Conservation (phyloP, 1,140 invertebrate species). For the Phymastichus coffea region DNA sequence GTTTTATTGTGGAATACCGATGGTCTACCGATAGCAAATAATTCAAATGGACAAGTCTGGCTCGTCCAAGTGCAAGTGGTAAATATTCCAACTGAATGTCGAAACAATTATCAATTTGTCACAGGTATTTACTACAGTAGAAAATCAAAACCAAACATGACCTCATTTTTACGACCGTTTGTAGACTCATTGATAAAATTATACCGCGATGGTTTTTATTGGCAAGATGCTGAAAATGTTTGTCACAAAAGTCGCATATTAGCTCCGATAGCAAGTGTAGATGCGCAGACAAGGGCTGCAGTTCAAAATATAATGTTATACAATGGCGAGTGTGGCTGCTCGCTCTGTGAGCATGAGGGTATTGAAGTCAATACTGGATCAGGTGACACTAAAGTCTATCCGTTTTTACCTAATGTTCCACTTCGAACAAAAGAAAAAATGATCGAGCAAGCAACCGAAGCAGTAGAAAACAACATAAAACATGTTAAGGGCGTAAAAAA, state of each 20-base stretch:
- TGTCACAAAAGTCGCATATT: background rate
- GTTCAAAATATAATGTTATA: slow-evolving; percentile 12
- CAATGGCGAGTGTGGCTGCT: slow-evolving; percentile 12
- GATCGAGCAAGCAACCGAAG: slow-evolving; percentile 15
- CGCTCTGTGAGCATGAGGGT: slow-evolving; percentile 13
- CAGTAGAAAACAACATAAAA: background rate
- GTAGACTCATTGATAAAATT: slow-evolving; percentile 2
- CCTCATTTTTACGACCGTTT: slow-evolving; percentile 16
- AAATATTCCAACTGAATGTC: slow-evolving; percentile 9
- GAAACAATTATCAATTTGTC: slow-evolving; percentile 15
- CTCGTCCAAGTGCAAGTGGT: slow-evolving; percentile 18
- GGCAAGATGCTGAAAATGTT: background rate
- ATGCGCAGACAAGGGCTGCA: background rate
- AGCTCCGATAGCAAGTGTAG: background rate
- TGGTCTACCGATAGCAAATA: slow-evolving; percentile 18
- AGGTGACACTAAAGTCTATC: slow-evolving; percentile 3
- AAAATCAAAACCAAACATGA: slow-evolving; percentile 17
- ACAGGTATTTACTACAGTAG: slow-evolving; percentile 18
- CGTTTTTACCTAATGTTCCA: background rate
- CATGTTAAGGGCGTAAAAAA: slow-evolving; percentile 23
- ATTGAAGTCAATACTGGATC: slow-evolving; percentile 1
- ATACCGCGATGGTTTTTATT: background rate
- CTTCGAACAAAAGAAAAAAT: slow-evolving; percentile 18
- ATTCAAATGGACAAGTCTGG: slow-evolving; percentile 26
- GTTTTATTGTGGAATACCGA: slow-evolving; percentile 28